Percentiles rank a stretch among this genome's conserved stretches.
phyloP scores from a whole-genome alignment of 2,113 vertebrate genomes.

The Pycnonotus jocosus region DNA sequence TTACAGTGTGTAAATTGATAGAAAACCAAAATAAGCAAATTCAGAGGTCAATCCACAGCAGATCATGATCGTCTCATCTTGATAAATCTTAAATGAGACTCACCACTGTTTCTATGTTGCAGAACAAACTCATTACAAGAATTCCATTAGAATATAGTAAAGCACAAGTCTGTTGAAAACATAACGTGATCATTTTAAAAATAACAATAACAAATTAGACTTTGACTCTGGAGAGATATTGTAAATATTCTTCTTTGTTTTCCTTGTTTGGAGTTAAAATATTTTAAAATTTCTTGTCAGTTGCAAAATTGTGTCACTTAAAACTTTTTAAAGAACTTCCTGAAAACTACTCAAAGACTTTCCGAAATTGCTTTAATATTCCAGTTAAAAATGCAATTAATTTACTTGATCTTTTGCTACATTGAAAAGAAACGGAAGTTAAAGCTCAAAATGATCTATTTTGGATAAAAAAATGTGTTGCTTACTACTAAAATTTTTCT shows the following conservation, averaged over 20 bases:
- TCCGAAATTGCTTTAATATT: neutral
- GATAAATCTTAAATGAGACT: neutral
- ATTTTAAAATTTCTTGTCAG: neutral
- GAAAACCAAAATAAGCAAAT: neutral
- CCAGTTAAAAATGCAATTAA: neutral
- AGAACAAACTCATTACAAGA: neutral
- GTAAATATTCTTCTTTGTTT: neutral
- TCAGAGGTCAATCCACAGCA: neutral
- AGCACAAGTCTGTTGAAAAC: neutral
- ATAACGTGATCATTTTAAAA: neutral
- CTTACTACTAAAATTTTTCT: neutral
- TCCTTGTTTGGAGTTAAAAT: neutral
- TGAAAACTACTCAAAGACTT: neutral
- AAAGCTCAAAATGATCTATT: neutral
- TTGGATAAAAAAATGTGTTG: neutral
- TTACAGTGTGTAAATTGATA: neutral
- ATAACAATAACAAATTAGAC: neutral
- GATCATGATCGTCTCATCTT: neutral
- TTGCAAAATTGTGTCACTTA: neutral
- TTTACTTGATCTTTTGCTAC: neutral
- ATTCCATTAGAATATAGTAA: neutral
- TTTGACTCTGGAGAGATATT: neutral
- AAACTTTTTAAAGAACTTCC: neutral
- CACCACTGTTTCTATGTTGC: neutral
- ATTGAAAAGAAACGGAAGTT: neutral